These are phyloP conservation scores for Lepus europaeus DNA, from an alignment of 2,113 vertebrate genomes.

Conservation along the genomic window DNA sequence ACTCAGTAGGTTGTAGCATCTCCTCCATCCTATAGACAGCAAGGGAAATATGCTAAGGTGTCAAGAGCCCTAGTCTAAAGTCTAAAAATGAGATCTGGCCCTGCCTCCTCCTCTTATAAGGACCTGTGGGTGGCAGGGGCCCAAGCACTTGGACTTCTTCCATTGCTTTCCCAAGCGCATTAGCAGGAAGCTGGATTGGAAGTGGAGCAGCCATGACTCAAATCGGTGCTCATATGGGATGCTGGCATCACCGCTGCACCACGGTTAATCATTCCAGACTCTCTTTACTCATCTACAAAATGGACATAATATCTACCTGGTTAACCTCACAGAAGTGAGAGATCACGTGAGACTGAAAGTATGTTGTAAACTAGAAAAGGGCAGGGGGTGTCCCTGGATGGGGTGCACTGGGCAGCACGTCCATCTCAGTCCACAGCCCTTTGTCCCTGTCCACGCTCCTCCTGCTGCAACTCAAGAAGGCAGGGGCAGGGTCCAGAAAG, in stretches of 20 bases:
- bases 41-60: neutral
- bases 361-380: neutral
- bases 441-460: neutral
- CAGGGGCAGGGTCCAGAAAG: neutral
- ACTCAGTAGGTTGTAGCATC: neutral
- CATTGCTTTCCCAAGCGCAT: no score
- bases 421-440: neutral
- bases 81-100: slow-evolving; percentile 5
- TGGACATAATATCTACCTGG: neutral
- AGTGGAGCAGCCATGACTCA: no score
- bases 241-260: no score
- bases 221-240: no score
- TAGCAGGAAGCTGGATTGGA: no score
- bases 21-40: neutral
- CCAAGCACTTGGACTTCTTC: no score
- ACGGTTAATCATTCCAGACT: slow-evolving; percentile 26
- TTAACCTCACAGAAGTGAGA: neutral
- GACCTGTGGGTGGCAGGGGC: no score
- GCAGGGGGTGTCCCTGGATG: neutral
- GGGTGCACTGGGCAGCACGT: neutral
- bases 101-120: neutral
- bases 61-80: slow-evolving; percentile 3
- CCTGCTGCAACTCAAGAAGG: neutral
- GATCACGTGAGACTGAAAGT: slow-evolving; percentile 19
- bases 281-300: neutral